Base-by-base conservation (phyloP, 2,888 invertebrate genomes). In the Himalopsyche anomala region DNA sequence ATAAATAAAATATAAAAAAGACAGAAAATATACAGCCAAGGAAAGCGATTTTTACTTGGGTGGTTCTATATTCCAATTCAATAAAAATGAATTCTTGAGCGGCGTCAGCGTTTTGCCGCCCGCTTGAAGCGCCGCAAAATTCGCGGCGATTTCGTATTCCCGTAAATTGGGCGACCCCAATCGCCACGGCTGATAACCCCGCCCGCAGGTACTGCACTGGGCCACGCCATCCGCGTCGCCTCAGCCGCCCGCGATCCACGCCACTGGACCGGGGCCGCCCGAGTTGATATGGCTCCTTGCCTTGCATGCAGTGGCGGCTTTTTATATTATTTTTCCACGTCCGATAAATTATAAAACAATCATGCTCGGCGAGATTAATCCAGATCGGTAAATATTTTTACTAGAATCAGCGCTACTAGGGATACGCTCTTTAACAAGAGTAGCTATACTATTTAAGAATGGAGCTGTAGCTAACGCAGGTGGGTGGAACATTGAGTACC, bases 131-230 rank as follows among this genome's bases (percentile, higher is more conserved):
- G 38, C 74, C 74, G 36, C 36, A 15, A 28, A 38, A 38, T 74
- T 79, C 79, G 79, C 40, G 28, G 36, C 69, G 80, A 40, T 81
- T 84, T 80, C 40, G 42, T 81, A 82, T 85, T 55, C 80, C 80
- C 85, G 87, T 87, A 85, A 87, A 87, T 85, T 87, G 87, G 81
- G 55, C 83, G 85, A 87, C 87, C 85, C 69, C 83, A 74, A 79
- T 69, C 80, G 83, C 74, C 83, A 40, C 74, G 38, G 69, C 69
- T 80, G 85, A 85, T 85, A 85, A 85, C 85, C 85, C 85, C 54
- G 28, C 36, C 62, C 74, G 28, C 36, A 74, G 28, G 74, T 74
- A 74, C 74, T 36, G 74, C 74, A 74, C 74, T 74, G 74, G 74
- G 36, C 38, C 74, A 11, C 74, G 12, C 74, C 74, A 74, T 74